phyloP scores from a whole-genome alignment of 2,113 vertebrate genomes.

The Drymodes brunneopygia region DNA sequence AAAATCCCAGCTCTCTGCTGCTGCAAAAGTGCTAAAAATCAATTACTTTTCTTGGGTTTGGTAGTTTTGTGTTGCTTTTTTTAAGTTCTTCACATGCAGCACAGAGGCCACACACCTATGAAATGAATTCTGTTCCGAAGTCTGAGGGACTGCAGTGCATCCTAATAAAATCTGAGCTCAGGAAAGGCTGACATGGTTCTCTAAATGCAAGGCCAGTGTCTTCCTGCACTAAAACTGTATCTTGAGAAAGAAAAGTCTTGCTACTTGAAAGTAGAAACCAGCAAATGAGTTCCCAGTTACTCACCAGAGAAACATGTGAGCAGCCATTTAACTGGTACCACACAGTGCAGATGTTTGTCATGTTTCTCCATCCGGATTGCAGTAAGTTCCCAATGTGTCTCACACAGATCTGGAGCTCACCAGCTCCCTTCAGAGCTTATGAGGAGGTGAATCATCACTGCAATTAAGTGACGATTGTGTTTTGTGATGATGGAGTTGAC shows the following conservation, averaged over 20 bases:
- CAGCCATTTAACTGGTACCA: not conserved
- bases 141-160: not conserved
- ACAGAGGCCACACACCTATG: not conserved
- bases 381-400: fast-evolving
- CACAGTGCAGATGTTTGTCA: not conserved
- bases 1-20: not conserved
- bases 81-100: not conserved
- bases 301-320: not conserved
- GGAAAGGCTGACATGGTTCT: not conserved
- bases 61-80: not conserved
- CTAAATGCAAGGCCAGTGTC: not conserved
- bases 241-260: not conserved
- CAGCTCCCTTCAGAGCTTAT: not conserved
- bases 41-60: not conserved
- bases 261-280: not conserved
- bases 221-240: not conserved
- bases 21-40: not conserved
- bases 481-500: not conserved
- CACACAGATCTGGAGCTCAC: not conserved
- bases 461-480: not conserved
- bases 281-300: not conserved
- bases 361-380: not conserved
- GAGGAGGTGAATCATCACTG: not conserved
- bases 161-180: not conserved
- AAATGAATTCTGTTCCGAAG: not conserved